Conservation (phyloP, 2,888 invertebrate genomes). For the Gari tellinella region DNA sequence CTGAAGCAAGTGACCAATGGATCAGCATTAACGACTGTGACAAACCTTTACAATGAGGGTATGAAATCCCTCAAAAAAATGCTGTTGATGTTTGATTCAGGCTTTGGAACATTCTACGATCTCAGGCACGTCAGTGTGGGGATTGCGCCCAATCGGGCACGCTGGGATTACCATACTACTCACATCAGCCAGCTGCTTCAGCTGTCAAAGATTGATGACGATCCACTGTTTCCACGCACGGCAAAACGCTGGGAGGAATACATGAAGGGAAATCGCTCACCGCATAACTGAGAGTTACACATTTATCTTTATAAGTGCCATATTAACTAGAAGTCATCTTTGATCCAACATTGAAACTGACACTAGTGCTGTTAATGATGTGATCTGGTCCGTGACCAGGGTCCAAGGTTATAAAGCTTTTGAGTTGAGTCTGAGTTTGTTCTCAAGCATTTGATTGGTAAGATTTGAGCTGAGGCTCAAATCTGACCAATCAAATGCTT, state of each 20-base stretch:
- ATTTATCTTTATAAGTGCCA: too few relatives aligned
- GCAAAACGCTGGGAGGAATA: constrained; percentile 97
- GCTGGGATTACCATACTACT: constrained; percentile 99
- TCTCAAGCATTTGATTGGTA: too few relatives aligned
- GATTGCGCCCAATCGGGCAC: constrained; percentile 94
- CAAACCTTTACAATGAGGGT: constrained; percentile 76
- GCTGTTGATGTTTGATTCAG: constrained; percentile 95
- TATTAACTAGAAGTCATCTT: too few relatives aligned
- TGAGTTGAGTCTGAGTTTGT: too few relatives aligned
- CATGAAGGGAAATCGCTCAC: constrained; percentile 96
- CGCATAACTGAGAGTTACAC: constrained; percentile 90
- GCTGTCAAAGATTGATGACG: constrained; percentile 91
- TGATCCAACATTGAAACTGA: too few relatives aligned
- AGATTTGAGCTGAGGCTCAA: too few relatives aligned
- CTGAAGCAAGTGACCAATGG: constrained; percentile 91
- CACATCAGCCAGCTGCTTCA: constrained; percentile 95
- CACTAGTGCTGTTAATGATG: too few relatives aligned
- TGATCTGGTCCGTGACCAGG: too few relatives aligned
- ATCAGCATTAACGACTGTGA: constrained; percentile 88
- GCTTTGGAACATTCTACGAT: constrained; percentile 98
- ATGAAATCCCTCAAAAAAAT: constrained; percentile 92
- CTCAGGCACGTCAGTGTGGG: constrained; percentile 93
- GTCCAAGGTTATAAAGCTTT: too few relatives aligned
- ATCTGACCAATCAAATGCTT: too few relatives aligned
- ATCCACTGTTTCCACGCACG: constrained; percentile 92